Percentiles rank a stretch among this genome's conserved stretches.
Conservation (phyloP, 2,113 vertebrate species). For the Forbesichthys agassizii region DNA sequence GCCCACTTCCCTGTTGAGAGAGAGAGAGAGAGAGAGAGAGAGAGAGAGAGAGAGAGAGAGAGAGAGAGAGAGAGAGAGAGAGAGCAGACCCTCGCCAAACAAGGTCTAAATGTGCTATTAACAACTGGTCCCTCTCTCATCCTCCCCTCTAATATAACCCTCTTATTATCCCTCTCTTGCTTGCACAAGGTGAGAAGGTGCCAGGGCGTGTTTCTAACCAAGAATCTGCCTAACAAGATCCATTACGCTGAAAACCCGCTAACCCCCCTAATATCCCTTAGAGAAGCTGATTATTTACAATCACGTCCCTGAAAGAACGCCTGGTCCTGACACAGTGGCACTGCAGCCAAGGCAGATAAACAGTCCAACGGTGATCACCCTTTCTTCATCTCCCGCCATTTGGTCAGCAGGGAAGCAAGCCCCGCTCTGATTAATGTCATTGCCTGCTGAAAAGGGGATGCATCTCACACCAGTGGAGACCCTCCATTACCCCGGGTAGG, state of each 20-base stretch:
- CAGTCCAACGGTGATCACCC: conserved; percentile 38
- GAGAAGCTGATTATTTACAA: conserved; percentile 20
- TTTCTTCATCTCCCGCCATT: conserved; percentile 44
- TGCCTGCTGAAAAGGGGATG: conserved; percentile 28
- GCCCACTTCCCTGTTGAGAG: no score
- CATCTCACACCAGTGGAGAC: conserved; percentile 39
- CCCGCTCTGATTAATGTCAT: conserved; percentile 47
- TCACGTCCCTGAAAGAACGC: conserved; percentile 25
- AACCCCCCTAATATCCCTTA: conserved; percentile 13
- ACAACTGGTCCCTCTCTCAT: background rate
- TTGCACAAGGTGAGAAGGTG: background rate
- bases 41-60: no score
- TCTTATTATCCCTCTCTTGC: background rate
- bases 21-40: background rate
- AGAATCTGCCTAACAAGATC: conserved; percentile 7
- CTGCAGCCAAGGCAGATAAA: conserved; percentile 35
- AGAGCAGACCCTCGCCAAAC: background rate
- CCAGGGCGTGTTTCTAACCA: background rate
- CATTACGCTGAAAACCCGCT: background rate
- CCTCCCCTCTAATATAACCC: background rate
- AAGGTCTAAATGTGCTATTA: background rate
- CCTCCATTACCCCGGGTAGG: conserved; percentile 24
- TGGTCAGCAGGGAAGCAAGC: conserved; percentile 41
- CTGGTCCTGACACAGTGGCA: conserved; percentile 14
- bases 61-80: background rate